Evolutionary conservation across 2,888 invertebrate genomes (phyloP).

Genomic region (Dromius quadrimaculatus): DNA sequence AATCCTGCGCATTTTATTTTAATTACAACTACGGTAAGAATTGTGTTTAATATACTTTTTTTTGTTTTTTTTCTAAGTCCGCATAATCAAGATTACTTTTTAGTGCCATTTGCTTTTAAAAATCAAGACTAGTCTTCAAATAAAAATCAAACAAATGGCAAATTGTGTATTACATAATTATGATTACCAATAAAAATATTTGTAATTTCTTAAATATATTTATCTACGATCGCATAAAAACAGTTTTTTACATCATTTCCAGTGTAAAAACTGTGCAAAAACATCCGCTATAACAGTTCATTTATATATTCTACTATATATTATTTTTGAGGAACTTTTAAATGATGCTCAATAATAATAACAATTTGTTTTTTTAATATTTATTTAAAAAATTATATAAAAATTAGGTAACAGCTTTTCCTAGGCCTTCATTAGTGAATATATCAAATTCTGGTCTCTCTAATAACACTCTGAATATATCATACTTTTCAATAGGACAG

Average conservation of each 20-base stretch:
- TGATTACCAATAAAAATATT: constrained; percentile 22
- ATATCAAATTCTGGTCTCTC: constrained; percentile 55
- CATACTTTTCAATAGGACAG: constrained; percentile 52
- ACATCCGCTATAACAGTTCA: constrained; percentile 67
- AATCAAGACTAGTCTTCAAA: constrained; percentile 13
- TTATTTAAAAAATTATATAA: neutral
- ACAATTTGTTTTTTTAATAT: constrained; percentile 1
- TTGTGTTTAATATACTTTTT: constrained; percentile 12
- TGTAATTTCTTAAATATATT: constrained; percentile 24
- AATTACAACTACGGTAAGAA: constrained; percentile 7
- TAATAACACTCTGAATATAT: constrained; percentile 55
- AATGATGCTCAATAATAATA: neutral
- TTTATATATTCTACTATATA: neutral
- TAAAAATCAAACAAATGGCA: constrained; percentile 5
- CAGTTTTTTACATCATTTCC: too few relatives aligned
- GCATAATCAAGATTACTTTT: neutral
- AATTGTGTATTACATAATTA: neutral
- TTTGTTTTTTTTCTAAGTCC: neutral
- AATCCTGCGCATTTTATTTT: constrained; percentile 24
- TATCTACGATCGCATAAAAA: constrained; percentile 61
- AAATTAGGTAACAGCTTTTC: constrained; percentile 36
- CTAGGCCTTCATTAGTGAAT: constrained; percentile 51
- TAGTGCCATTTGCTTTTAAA: constrained; percentile 11
- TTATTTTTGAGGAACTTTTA: neutral
- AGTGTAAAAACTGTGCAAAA: too few relatives aligned